These are phyloP conservation scores for Diorhabda carinulata DNA, from an alignment of 1,140 invertebrate species.

Conservation along the genomic window DNA sequence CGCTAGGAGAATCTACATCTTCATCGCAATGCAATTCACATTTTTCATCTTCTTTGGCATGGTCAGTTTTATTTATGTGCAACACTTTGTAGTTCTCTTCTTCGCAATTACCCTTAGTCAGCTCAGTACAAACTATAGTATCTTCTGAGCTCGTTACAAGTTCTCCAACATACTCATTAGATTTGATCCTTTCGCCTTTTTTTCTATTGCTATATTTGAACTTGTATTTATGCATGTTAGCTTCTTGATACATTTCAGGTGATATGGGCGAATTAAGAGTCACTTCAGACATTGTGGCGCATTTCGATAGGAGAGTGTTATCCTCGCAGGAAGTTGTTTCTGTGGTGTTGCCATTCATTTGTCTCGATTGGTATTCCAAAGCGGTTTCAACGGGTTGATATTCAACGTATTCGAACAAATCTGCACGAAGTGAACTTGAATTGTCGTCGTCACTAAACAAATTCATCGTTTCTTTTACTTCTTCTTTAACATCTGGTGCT, in stretches of 20 bases:
- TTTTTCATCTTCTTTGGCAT: conserved; percentile 35
- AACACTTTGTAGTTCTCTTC: conserved; percentile 35
- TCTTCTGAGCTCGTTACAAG: conserved; percentile 44
- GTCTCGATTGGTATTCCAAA: conserved; percentile 30
- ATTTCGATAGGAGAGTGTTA: conserved; percentile 42
- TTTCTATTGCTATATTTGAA: conserved; percentile 46
- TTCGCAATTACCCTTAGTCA: conserved; percentile 27
- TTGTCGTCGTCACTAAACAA: conserved; percentile 46
- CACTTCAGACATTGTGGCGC: conserved; percentile 45
- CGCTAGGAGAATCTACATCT: conserved; percentile 37
- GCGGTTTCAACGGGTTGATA: conserved; percentile 36
- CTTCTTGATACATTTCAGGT: conserved; percentile 34
- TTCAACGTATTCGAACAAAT: conserved; percentile 43
- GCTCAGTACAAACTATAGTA: conserved; percentile 37
- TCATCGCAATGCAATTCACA: conserved; percentile 38
- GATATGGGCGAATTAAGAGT: conserved; percentile 45
- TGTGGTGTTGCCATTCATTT: conserved; percentile 36
- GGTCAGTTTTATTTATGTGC: conserved; percentile 33
- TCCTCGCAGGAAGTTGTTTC: conserved; percentile 41
- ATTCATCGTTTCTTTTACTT: conserved; percentile 35
- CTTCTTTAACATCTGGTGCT: conserved; percentile 30
- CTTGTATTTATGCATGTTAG: conserved; percentile 43
- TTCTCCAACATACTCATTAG: conserved; percentile 30
- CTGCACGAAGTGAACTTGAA: conserved; percentile 39
- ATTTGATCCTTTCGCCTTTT: conserved; percentile 35